These are phyloP conservation scores for Phymorhynchus buccinoides DNA, from an alignment of 1,140 invertebrate species.

Conservation along the genomic window DNA sequence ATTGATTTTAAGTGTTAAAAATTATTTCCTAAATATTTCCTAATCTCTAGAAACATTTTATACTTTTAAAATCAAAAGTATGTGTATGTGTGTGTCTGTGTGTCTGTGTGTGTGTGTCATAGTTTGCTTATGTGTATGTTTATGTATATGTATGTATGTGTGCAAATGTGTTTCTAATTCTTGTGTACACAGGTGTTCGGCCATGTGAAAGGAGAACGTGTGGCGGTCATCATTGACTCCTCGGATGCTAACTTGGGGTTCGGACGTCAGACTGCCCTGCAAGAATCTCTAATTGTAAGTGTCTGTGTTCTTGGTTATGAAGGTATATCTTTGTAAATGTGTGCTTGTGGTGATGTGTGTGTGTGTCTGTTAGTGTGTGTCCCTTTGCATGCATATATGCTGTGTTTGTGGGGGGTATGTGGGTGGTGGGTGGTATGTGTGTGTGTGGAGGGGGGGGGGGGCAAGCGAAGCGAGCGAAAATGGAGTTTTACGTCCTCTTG, in stretches of 20 bases:
- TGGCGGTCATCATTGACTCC: conserved; percentile 69
- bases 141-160: background rate
- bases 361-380: conserved; percentile 22
- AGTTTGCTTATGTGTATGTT: background rate
- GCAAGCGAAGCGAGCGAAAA: too few species aligned
- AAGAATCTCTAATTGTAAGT: conserved; percentile 70
- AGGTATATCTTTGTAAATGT: background rate
- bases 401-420: too few species aligned
- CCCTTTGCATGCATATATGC: background rate
- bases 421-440: too few species aligned
- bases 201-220: conserved; percentile 65
- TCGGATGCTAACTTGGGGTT: conserved; percentile 72
- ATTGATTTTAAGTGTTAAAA: too few species aligned
- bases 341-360: background rate
- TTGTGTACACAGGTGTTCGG: conserved; percentile 69
- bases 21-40: too few species aligned
- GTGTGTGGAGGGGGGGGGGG: too few species aligned
- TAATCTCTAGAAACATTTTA: too few species aligned
- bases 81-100: too few species aligned
- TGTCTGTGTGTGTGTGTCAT: background rate
- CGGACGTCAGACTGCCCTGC: conserved; percentile 67
- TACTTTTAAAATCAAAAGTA: too few species aligned
- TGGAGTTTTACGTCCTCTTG: too few species aligned
- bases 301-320: background rate
- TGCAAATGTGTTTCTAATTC: background rate